Conservation (phyloP, 2,888 invertebrate genomes). For the Melipona beecheii region DNA sequence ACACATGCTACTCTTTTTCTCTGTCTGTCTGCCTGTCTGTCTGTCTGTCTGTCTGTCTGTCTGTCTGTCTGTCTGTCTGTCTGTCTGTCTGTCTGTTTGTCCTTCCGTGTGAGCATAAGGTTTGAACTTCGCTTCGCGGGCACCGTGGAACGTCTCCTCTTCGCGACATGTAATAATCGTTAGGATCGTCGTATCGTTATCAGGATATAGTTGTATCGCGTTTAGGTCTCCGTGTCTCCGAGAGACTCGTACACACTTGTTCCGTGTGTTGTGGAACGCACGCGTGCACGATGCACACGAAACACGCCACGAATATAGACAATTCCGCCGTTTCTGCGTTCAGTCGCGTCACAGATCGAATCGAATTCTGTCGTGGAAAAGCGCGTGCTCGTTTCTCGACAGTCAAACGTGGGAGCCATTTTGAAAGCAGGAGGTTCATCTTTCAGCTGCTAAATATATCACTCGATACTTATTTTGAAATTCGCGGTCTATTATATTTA, state of each 20-base stretch:
- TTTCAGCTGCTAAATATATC: too few relatives aligned
- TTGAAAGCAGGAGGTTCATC: too few relatives aligned
- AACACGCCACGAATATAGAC: not conserved
- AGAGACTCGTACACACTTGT: constrained; percentile 2
- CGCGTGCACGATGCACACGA: constrained; percentile 10
- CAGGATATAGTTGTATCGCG: constrained; percentile 20
- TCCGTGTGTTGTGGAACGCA: constrained; percentile 5
- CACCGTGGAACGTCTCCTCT: constrained; percentile 42
- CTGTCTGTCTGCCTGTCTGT: not conserved
- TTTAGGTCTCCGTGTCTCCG: constrained; percentile 23
- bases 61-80: constrained; percentile 1
- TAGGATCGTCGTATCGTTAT: constrained; percentile 38
- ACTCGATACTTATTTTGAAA: too few relatives aligned
- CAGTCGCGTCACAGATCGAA: not conserved
- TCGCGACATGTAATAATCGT: constrained; percentile 40
- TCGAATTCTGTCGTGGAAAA: not conserved
- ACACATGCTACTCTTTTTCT: constrained; percentile 39
- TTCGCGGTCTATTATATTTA: too few relatives aligned
- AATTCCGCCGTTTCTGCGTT: constrained; percentile 14
- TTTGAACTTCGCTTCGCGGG: constrained; percentile 29
- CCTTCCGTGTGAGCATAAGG: constrained; percentile 26
- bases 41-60: not conserved
- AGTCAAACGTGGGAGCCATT: too few relatives aligned
- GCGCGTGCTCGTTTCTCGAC: too few relatives aligned
- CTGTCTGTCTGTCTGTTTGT: constrained; percentile 1